These are phyloP conservation scores for Cygnus atratus DNA, from an alignment of 2,113 vertebrate genomes.

Conservation along the genomic window DNA sequence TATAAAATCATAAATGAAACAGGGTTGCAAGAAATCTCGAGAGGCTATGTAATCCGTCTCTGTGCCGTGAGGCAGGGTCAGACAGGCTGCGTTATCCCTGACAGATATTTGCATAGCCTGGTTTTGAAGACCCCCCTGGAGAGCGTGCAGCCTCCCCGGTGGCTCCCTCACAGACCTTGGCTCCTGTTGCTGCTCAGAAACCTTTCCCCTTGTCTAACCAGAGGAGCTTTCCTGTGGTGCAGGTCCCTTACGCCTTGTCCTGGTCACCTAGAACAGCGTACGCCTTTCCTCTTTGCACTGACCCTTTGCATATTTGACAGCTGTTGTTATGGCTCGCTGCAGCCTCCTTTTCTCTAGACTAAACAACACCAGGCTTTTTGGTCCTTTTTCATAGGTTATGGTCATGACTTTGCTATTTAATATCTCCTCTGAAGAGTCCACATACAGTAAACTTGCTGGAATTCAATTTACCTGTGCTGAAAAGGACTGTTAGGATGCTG, in stretches of 20 bases:
- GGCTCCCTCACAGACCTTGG: not conserved
- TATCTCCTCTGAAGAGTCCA: not conserved
- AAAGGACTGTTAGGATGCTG: conserved; percentile 25
- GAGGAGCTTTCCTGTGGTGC: not conserved
- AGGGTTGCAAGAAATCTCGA: not conserved
- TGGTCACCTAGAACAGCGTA: not conserved
- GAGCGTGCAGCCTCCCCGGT: not conserved
- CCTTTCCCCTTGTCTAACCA: not conserved
- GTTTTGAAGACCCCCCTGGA: not conserved
- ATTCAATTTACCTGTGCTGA: conserved; percentile 49
- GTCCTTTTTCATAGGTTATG: not conserved
- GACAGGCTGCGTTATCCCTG: not conserved
- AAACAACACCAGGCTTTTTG: not conserved
- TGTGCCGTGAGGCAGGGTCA: not conserved
- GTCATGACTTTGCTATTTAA: conserved; percentile 28
- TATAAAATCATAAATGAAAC: not conserved
- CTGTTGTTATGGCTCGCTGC: conserved; percentile 16
- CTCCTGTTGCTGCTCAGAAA: not conserved
- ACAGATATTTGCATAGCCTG: conserved; percentile 35
- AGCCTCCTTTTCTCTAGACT: conserved; percentile 41
- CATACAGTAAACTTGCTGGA: conserved; percentile 24
- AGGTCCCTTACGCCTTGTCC: not conserved
- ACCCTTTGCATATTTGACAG: conserved; percentile 21
- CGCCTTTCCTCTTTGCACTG: not conserved
- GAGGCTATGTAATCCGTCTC: not conserved